phyloP scores from a whole-genome alignment of 2,888 invertebrate species.

The Scaeva pyrastri region DNA sequence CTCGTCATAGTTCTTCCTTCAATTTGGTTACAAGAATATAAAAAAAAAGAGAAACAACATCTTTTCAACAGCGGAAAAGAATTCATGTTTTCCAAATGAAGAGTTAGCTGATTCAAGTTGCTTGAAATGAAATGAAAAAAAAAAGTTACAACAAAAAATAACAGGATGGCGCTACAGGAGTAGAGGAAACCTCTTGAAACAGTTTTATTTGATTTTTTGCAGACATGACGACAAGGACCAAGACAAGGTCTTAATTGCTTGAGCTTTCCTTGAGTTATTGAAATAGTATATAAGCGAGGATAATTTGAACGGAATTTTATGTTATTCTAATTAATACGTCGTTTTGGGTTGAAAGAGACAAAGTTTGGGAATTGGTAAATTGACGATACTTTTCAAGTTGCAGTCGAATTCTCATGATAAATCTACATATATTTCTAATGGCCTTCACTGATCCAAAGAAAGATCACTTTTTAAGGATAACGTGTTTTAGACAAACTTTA shows the following conservation, averaged over 20 bases:
- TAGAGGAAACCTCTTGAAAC: conserved; percentile 42
- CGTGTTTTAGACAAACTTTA: no score
- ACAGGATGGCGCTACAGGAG: conserved; percentile 62
- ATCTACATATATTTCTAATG: no score
- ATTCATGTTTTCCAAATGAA: conserved; percentile 53
- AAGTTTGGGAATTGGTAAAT: no score
- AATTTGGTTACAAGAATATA: conserved; percentile 8
- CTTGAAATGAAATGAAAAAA: no score
- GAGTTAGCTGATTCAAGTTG: conserved; percentile 31
- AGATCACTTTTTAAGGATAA: no score
- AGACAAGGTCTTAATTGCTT: conserved; percentile 52
- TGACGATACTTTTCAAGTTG: no score
- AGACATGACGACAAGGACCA: background rate
- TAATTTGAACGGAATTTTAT: conserved; percentile 23
- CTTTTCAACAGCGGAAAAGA: conserved; percentile 34
- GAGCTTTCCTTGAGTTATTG: conserved; percentile 45
- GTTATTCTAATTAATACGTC: no score
- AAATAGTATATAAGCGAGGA: background rate
- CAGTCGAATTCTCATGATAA: no score
- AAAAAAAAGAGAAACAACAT: background rate
- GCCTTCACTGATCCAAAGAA: no score
- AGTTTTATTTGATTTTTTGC: conserved; percentile 49
- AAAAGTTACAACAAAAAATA: conserved; percentile 25
- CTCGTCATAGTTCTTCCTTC: conserved; percentile 26
- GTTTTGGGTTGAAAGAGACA: no score